Conservation (phyloP, 2,888 invertebrate species). For the Pristionchus entomophagus region DNA sequence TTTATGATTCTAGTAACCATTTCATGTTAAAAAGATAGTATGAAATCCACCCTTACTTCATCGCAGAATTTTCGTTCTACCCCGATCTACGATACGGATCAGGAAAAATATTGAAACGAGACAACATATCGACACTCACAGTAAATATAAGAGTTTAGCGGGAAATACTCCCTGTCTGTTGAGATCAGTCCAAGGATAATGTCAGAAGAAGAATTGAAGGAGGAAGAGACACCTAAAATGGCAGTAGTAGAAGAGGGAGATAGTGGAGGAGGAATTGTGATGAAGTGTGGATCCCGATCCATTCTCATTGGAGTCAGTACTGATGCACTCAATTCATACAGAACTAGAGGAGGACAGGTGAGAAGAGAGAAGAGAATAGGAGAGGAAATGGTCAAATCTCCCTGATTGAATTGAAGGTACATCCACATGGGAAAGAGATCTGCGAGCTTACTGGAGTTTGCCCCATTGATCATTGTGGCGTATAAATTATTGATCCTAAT, state of each 20-base stretch:
- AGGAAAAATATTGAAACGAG: not conserved
- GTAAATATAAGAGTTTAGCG: not conserved
- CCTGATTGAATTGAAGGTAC: not conserved
- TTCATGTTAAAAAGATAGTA: not conserved
- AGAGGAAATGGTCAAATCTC: too few species aligned
- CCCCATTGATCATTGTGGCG: not conserved
- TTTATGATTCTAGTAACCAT: too few species aligned
- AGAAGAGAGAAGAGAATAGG: not conserved
- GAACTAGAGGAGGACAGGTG: not conserved
- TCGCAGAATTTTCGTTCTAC: not conserved
- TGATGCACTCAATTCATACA: not conserved
- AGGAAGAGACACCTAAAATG: too few species aligned
- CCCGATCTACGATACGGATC: not conserved
- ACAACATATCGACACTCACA: not conserved
- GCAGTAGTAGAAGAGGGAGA: not conserved
- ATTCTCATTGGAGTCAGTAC: not conserved
- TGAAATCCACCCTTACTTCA: not conserved
- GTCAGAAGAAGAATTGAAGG: too few species aligned
- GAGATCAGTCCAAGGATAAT: too few species aligned
- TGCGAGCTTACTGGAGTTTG: not conserved
- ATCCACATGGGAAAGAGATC: not conserved
- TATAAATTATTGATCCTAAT: too few species aligned
- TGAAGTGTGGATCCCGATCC: not conserved
- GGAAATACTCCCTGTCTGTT: too few species aligned
- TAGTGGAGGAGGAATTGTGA: slow-evolving; percentile 11